Base-by-base conservation (phyloP, 2,113 vertebrate genomes). In the Centropus bengalensis region DNA sequence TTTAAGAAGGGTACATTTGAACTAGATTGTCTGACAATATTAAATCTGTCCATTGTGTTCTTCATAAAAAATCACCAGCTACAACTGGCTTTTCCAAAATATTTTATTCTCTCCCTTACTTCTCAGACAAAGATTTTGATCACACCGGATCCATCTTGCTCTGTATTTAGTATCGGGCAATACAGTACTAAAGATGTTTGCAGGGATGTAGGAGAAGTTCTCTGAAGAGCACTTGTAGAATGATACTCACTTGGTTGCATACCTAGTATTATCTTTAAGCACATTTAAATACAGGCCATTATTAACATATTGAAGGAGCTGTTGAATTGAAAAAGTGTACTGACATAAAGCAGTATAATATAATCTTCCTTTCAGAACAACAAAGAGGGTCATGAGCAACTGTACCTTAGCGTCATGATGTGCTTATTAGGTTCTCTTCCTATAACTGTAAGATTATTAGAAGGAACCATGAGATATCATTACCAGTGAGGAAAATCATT, bases 201-300 rank as follows among this genome's bases (percentile, higher is more conserved):
- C 51, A 44, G 14, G 1, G 4, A 17, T 73, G 21, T 23, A 58
- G 74, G n/a, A 67, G 66, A 63, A 66, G 19, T 38, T 82, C 19
- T 12, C 16, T 66, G 49, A 79, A 66, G 75, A 88, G 62, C 11
- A 9, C 22, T 66, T 17, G 22, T 55, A 88, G 27, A 32, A 26
- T 1, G 2, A 3, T 23, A 32, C 27, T 82, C 14, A 12, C 0
- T 4, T 1, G 26, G 27, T 38, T 45, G 3, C 21, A 26, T 12
- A 28, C 5, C 21, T 30, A 4, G 13, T 38, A 76, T 27, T 6
- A 55, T 10, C 26, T 80, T 12, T 1, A 7, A 76, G 21, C 21
- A 32, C 30, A 23, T 70, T 85, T 82, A 73, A 51, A 17, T 40
- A 24, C 0, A 3, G 45, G 21, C 84, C 18, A 7, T 32, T 55